Evolutionary conservation across 2,888 invertebrate genomes (phyloP), one percentile per base, ranked within the genome.

Genomic region (Lutraria lutraria): DNA sequence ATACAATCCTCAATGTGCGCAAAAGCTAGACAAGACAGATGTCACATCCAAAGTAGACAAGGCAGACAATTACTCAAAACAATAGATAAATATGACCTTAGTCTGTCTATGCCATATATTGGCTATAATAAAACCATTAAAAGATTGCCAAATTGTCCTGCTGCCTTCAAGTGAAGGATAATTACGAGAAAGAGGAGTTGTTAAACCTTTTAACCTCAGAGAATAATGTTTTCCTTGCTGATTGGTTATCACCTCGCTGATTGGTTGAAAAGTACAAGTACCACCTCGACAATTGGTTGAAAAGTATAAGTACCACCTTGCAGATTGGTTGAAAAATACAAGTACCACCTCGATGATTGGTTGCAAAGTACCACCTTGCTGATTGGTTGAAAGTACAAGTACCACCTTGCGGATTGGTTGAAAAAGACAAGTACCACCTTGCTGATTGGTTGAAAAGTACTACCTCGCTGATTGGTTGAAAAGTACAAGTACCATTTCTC

Each of bases 51-150:
- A 76, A 15, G 15, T 25, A 76, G 76, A 76, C 76, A 76, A 25
- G 0, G n/a, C 72, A 72, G 72, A 29, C 29, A 29, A 29, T 68
- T 34, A 76, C 34, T 25, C 29, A 76, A 31, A 76, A 76, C 76
- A 76, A 76, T 31, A 76, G 76, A 76, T 76, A 76, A 76, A 76
- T 16, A 15, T 76, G 76, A 31, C 76, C 76, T 31, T 31, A 76
- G 10, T 6, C 16, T 16, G 31, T 76, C n/a, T n/a, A 6, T 76
- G 31, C 34, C 16, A 76, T 76, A 34, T 31, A 76, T 76, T 34
- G 16, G 34, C 16, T 19, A 34, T 15, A 68, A n/a, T 25, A 76
- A 15, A 76, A 76, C 16, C 29, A 34, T 19, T 25, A 76, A 76
- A 13, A 15, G 29, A 76, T 34, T 76, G 31, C 76, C 76, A 76